Evolutionary conservation across 2,888 invertebrate species (phyloP).

Genomic region (Drosophila atripex): DNA sequence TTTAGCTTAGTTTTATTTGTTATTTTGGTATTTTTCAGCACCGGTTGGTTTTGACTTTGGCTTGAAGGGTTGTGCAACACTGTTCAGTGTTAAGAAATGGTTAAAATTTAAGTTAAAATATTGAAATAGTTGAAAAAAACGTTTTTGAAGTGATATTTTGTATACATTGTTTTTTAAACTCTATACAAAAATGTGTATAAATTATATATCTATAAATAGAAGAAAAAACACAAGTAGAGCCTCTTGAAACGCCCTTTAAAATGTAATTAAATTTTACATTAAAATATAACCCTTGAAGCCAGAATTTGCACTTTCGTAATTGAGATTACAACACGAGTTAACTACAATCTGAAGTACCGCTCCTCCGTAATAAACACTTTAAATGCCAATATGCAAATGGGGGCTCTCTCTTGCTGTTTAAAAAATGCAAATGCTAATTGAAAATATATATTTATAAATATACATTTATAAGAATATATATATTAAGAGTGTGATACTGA

Average conservation of each 20-base stretch:
- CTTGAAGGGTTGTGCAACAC: too few species aligned
- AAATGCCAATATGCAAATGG: constrained; percentile 45
- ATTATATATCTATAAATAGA: too few species aligned
- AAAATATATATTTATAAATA: constrained; percentile 1
- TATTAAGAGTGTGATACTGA: neutral
- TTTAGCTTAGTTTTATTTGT: too few species aligned
- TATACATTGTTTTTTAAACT: too few species aligned
- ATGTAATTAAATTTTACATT: neutral
- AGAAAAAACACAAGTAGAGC: neutral
- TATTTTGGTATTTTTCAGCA: too few species aligned
- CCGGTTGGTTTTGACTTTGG: too few species aligned
- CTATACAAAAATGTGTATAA: too few species aligned
- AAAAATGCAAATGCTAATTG: constrained; percentile 50
- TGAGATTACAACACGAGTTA: constrained; percentile 46
- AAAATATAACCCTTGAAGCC: neutral
- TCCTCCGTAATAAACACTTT: constrained; percentile 31
- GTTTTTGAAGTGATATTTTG: too few species aligned
- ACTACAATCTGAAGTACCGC: constrained; percentile 26
- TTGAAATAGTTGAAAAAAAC: too few species aligned
- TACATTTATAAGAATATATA: neutral
- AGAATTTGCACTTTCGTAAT: constrained; percentile 30
- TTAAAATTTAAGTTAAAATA: too few species aligned
- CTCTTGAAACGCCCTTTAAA: neutral
- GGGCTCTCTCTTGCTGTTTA: constrained; percentile 24
- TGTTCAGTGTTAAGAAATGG: too few species aligned